Percentiles rank a stretch among this genome's conserved stretches.
Conservation (phyloP, 2,113 vertebrate genomes). For the Psophia crepitans region DNA sequence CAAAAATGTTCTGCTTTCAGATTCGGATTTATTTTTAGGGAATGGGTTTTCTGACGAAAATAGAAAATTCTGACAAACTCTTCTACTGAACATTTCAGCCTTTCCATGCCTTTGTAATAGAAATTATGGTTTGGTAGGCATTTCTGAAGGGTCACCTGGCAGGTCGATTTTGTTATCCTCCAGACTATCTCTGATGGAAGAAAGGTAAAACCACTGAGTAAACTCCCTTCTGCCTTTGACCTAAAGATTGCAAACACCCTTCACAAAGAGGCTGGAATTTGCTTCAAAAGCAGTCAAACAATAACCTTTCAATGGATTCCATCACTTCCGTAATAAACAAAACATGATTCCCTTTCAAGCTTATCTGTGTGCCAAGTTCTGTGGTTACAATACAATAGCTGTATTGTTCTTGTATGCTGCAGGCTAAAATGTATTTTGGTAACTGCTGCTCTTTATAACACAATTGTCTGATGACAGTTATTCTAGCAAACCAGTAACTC, state of each 20-base stretch:
- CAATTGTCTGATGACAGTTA: slow-evolving; percentile 21
- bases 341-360: slow-evolving; percentile 10
- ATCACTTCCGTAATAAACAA: slow-evolving; percentile 40
- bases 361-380: not conserved
- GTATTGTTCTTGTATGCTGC: not conserved
- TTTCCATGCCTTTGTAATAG: not conserved
- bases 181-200: not conserved
- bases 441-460: slow-evolving; percentile 17
- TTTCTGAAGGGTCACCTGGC: not conserved
- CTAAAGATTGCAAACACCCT: not conserved
- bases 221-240: not conserved
- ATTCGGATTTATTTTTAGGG: not conserved
- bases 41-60: not conserved
- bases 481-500: slow-evolving; percentile 24
- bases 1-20: not conserved
- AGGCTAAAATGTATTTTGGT: slow-evolving; percentile 29
- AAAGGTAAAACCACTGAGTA: not conserved
- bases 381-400: not conserved
- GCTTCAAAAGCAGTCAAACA: not conserved
- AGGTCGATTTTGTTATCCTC: not conserved
- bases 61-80: not conserved
- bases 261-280: not conserved
- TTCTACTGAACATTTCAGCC: not conserved
- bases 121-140: not conserved
- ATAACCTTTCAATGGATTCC: slow-evolving; percentile 27